Evolutionary conservation across 1,140 invertebrate genomes (phyloP), one percentile per base, ranked within the genome.

Genomic region (Drosophila cardini): DNA sequence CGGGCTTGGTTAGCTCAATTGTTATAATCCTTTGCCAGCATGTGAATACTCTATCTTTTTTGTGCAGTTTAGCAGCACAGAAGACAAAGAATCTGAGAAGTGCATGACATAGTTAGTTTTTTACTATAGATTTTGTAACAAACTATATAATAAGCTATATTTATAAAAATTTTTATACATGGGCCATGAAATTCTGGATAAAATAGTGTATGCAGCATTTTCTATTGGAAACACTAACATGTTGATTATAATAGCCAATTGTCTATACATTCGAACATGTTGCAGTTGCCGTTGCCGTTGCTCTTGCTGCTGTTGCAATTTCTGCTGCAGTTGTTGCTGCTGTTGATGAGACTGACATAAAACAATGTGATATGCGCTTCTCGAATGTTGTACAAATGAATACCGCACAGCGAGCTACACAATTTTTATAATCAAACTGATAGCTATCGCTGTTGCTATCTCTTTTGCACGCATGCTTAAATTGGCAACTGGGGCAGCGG

Each of bases 301-400:
- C 53, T 72, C 45, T 48, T 87, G 46, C 45, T 68, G 45, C 63
- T 69, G 65, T 63, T 84, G 72, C 45, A 73, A 42, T 60, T 67
- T 64, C 34, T 80, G 72, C 58, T 69, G 57, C 38, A 50, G 48
- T 46, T 58, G 40, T 16, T 71, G 53, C 30, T 83, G 69, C 34
- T 73, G 56, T 55, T 87, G 84, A 87, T 83, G 83, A 83, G 78
- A 74, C 72, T 80, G 69, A 89, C 84, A 84, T 77, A 89, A 87
- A 89, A 87, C 84, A 89, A 87, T 87, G 84, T 63, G 57, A 79
- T 78, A 69, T 62, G 50, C 70, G 75, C 71, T 78, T 40, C 75
- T 42, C 78, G 75, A 68, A 85, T 78, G 78, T 78, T 80, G 63
- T 61, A 36, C 61, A 71, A 83, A 84, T 86, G 68, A 78, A 76